These are phyloP conservation scores for Samia ricini DNA, from an alignment of 1,140 invertebrate species.

Conservation along the genomic window DNA sequence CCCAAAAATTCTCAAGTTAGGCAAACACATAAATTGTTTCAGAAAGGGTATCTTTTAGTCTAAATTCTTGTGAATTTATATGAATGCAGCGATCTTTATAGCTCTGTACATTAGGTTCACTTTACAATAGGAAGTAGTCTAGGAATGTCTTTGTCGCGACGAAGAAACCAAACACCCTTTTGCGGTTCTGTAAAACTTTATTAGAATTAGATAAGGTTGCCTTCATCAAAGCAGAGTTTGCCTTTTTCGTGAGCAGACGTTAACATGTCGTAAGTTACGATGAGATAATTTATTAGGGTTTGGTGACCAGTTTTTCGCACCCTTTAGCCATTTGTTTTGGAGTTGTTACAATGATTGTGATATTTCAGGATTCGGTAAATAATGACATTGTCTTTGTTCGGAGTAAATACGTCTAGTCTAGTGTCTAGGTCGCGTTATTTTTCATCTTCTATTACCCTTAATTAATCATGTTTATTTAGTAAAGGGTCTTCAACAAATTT, in stretches of 20 bases:
- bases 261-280: slow-evolving; percentile 21
- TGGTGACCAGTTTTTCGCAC: slow-evolving; percentile 42
- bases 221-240: background rate
- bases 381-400: background rate
- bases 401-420: background rate
- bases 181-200: slow-evolving; percentile 14
- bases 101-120: slow-evolving; percentile 2
- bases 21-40: slow-evolving; percentile 71
- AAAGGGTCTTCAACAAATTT: background rate
- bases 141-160: background rate
- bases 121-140: background rate
- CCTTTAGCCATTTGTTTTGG: slow-evolving; percentile 38
- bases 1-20: slow-evolving; percentile 53
- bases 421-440: background rate
- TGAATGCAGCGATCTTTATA: background rate
- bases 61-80: slow-evolving; percentile 1
- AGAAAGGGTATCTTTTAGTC: slow-evolving; percentile 45
- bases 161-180: background rate
- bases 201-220: slow-evolving; percentile 9
- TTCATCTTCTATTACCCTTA: background rate
- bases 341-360: slow-evolving; percentile 9
- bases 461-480: background rate
- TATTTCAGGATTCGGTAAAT: background rate
- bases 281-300: slow-evolving; percentile 46
- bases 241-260: slow-evolving; percentile 17